These are phyloP conservation scores for Metridium senile DNA, from an alignment of 92 coral and sea anemone species.

Conservation along the genomic window DNA sequence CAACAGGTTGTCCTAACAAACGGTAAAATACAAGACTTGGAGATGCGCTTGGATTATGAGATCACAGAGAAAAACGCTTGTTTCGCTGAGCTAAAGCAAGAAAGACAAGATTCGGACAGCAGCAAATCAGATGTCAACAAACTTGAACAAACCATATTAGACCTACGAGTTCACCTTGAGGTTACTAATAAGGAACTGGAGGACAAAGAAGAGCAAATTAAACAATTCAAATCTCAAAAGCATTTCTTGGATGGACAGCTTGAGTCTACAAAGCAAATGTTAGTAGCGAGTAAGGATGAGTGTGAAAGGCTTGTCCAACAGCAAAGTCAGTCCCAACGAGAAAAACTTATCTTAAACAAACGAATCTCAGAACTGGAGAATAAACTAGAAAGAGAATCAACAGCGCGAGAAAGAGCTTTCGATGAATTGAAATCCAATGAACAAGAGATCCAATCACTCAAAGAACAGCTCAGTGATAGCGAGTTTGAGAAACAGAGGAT, in stretches of 20 bases:
- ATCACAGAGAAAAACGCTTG: conserved; percentile 48
- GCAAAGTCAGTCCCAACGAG: conserved; percentile 66
- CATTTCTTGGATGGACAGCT: conserved; percentile 71
- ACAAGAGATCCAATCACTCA: conserved; percentile 57
- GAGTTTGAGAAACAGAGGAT: conserved; percentile 50
- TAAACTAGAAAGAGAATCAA: conserved; percentile 57
- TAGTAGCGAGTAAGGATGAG: conserved; percentile 61
- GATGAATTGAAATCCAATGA: conserved; percentile 57
- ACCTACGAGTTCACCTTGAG: conserved; percentile 69
- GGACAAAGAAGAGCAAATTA: conserved; percentile 71
- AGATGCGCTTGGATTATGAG: conserved; percentile 73
- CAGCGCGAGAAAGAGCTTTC: conserved; percentile 45
- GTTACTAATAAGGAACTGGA: conserved; percentile 60
- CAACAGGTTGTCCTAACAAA: conserved; percentile 55
- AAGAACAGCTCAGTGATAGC: conserved; percentile 58
- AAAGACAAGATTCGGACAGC: conserved; percentile 37
- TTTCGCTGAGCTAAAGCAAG: conserved; percentile 28
- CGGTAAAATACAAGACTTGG: conserved; percentile 66
- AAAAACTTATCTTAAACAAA: conserved; percentile 65
- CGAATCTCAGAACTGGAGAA: conserved; percentile 68
- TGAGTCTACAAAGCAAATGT: conserved; percentile 69
- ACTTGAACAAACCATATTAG: conserved; percentile 56
- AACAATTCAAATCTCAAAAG: conserved; percentile 72
- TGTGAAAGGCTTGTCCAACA: conserved; percentile 64
- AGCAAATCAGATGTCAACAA: conserved; percentile 19